Evolutionary conservation across 2,888 invertebrate species (phyloP), one percentile per base, ranked within the genome.

Genomic region (Eretmocerus hayati): DNA sequence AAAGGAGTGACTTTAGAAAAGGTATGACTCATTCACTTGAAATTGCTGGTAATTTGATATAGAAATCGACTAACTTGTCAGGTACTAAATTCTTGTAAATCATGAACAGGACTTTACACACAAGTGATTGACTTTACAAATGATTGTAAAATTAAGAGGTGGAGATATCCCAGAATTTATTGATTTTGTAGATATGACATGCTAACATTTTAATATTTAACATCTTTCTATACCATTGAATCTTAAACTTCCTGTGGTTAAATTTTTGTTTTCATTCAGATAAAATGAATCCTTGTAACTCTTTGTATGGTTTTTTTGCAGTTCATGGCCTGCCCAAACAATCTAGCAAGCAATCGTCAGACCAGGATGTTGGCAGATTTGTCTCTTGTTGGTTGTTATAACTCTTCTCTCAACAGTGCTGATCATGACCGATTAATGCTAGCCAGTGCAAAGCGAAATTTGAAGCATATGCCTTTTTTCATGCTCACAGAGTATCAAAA

Each of bases 291-390:
- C n/a, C n/a, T n/a, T n/a, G n/a, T n/a, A n/a, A n/a, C n/a, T n/a
- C n/a, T n/a, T n/a, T n/a, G n/a, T n/a, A n/a, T n/a, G n/a, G 46
- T 23, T 5, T 35, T 49, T 32, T 54, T 51, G 37, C 56, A 94
- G 72, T 99, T 99, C 74, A 84, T 92, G 62, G 77, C 80, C 23
- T 99, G 99, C 69, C 84, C 86, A 5, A 85, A 87, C 72, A 99
- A 99, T 78, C 78, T 99, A 66, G 99, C 96, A 18, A 86, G 85
- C 65, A 97, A 99, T 74, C 78, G 99, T 53, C 97, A 97, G 75
- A 96, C 97, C 3, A 80, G 97, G 59, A 99, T 99, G 99, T 72
- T 99, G 63, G 91, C 97, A 15, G 94, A 99, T 76, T 77, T 99
- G 57, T 89, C 90, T 49, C 78, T 95, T 42, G 87, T 97, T 31